Conservation (phyloP, 92 coral and sea anemone genomes). For the Metridium senile region DNA sequence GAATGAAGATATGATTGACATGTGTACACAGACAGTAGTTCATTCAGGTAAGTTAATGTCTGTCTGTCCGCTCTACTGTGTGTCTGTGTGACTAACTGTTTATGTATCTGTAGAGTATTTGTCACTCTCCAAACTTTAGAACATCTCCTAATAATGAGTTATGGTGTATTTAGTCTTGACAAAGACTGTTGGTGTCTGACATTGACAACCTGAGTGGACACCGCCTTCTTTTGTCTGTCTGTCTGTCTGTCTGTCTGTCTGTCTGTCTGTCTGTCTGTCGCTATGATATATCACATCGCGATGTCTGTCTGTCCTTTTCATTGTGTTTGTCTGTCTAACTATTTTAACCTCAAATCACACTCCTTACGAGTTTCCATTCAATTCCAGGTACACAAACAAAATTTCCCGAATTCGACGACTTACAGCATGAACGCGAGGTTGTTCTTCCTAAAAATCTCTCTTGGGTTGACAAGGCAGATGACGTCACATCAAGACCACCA, state of each 20-base stretch:
- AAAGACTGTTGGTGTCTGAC: too few species aligned
- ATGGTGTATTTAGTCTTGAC: too few species aligned
- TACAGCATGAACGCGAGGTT: conserved; percentile 52
- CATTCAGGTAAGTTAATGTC: conserved; percentile 61
- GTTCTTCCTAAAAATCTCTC: conserved; percentile 43
- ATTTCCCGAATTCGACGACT: conserved; percentile 50
- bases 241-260: neutral
- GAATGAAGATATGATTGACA: conserved; percentile 65
- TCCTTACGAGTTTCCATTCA: neutral
- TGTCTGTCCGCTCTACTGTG: neutral
- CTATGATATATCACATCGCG: too few species aligned
- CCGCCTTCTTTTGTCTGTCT: neutral
- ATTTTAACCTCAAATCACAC: too few species aligned
- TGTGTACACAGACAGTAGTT: conserved; percentile 90
- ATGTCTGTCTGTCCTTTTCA: too few species aligned
- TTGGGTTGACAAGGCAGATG: conserved; percentile 35
- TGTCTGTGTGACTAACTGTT: neutral
- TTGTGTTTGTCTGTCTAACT: too few species aligned
- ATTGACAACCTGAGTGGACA: too few species aligned
- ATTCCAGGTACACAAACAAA: conserved; percentile 81
- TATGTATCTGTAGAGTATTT: neutral
- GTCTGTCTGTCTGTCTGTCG: too few species aligned
- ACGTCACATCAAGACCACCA: conserved; percentile 46
- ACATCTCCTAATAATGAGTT: too few species aligned
- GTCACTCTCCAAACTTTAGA: too few species aligned